Evolutionary conservation across 1,140 invertebrate genomes (phyloP).

Genomic region (Neodiprion fabricii): DNA sequence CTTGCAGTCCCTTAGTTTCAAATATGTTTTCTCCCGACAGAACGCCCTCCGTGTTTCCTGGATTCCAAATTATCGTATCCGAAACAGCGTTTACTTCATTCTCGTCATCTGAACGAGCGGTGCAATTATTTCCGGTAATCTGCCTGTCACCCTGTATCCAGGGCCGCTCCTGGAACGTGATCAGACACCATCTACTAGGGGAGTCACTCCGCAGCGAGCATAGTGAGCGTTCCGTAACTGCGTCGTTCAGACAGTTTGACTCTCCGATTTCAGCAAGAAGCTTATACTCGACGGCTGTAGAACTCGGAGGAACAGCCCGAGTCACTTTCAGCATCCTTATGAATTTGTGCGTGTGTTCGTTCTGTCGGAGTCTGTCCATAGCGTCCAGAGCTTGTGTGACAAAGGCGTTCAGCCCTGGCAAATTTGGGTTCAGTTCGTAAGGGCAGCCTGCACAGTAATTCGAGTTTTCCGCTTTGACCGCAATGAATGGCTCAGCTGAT

Average conservation of each 20-base stretch:
- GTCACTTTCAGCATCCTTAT: conserved; percentile 47
- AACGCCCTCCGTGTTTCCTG: not conserved
- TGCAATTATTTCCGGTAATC: conserved; percentile 55
- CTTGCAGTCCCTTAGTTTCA: too few species aligned
- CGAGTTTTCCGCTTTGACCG: conserved; percentile 40
- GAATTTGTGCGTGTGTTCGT: conserved; percentile 53
- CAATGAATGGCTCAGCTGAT: conserved; percentile 43
- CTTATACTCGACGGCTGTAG: conserved; percentile 51
- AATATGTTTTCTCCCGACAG: not conserved
- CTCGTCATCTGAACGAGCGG: conserved; percentile 36
- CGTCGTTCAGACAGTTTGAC: conserved; percentile 49
- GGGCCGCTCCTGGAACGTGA: conserved; percentile 51
- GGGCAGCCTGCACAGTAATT: conserved; percentile 57
- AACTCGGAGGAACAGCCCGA: conserved; percentile 46
- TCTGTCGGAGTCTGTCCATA: conserved; percentile 46
- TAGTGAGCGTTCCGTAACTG: conserved; percentile 41
- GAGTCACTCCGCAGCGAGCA: conserved; percentile 44
- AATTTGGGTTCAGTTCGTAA: conserved; percentile 51
- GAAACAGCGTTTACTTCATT: conserved; percentile 42
- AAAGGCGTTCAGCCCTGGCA: conserved; percentile 45
- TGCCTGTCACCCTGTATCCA: conserved; percentile 42
- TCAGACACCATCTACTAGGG: conserved; percentile 45
- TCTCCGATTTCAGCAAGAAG: conserved; percentile 51
- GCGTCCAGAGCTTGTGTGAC: conserved; percentile 41
- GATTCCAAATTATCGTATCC: conserved; percentile 26